A percentile compares a stretch with the other conserved stretches of the same genome.
These are phyloP conservation scores for Euphonia xanthogaster DNA, from an alignment of 2,797 vertebrate species.

Conservation along the genomic window DNA sequence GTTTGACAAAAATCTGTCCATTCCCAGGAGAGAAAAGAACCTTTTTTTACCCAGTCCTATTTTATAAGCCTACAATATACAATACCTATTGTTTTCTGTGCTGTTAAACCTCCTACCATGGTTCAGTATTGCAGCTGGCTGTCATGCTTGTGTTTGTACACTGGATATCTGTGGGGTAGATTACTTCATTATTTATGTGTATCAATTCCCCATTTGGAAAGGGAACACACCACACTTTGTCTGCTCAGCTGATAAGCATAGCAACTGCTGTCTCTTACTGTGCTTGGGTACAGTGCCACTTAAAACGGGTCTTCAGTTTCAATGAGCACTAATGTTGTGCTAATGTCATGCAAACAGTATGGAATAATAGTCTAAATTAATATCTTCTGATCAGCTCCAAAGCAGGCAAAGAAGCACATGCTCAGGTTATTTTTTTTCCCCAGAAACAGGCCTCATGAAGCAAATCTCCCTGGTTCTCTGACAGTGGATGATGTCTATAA, in stretches of 20 bases:
- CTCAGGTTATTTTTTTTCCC: background rate
- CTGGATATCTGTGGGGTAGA: conserved; percentile 33
- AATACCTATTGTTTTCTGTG: conserved; percentile 57
- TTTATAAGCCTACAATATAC: conserved; percentile 46
- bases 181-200: conserved; percentile 30
- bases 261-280: background rate
- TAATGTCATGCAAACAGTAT: conserved; percentile 19
- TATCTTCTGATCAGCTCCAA: background rate
- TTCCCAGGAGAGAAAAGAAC: conserved; percentile 14
- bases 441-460: background rate
- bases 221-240: background rate
- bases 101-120: conserved; percentile 37
- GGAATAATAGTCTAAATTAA: background rate
- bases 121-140: conserved; percentile 18
- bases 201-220: conserved; percentile 38
- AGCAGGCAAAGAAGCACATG: background rate
- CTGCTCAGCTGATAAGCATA: conserved; percentile 39
- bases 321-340: background rate
- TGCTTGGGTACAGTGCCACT: background rate
- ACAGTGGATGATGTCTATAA: conserved; percentile 17
- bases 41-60: background rate
- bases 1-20: conserved; percentile 17
- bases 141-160: conserved; percentile 14
- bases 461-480: conserved; percentile 5
- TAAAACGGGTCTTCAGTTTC: background rate